Evolutionary conservation across 1,140 invertebrate genomes (phyloP).

Genomic region (Drosophila teissieri): DNA sequence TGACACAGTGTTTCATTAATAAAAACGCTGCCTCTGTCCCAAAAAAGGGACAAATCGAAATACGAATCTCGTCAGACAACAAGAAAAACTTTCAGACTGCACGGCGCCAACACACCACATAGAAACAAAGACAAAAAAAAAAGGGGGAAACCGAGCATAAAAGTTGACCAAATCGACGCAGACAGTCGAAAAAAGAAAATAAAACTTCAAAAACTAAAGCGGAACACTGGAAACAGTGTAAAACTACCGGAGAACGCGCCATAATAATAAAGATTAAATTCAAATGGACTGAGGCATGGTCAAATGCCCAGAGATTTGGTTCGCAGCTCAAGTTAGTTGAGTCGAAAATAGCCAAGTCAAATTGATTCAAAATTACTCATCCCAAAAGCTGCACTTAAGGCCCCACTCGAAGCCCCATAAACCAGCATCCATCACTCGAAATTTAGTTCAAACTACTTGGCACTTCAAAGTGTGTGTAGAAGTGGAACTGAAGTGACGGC

Average conservation of each 20-base stretch:
- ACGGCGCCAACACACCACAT: slow-evolving; percentile 46
- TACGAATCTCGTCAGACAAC: slow-evolving; percentile 44
- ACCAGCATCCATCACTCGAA: slow-evolving; percentile 35
- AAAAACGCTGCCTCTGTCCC: slow-evolving; percentile 58
- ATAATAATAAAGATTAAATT: no score
- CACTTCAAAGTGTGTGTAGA: slow-evolving; percentile 26
- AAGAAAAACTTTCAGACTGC: slow-evolving; percentile 74
- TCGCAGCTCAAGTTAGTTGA: neutral
- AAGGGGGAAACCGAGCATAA: neutral
- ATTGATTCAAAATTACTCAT: slow-evolving; percentile 1
- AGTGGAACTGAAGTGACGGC: neutral
- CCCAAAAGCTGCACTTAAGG: slow-evolving; percentile 12
- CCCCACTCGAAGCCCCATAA: slow-evolving; percentile 22
- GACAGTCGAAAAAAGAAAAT: slow-evolving; percentile 3
- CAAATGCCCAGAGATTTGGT: neutral
- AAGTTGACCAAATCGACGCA: slow-evolving; percentile 20
- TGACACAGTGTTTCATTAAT: slow-evolving; percentile 72
- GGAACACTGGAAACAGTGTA: neutral
- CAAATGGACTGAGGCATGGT: no score
- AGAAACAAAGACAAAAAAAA: slow-evolving; percentile 11
- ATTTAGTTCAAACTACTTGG: slow-evolving; percentile 41
- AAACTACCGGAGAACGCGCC: no score
- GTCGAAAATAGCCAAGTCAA: neutral
- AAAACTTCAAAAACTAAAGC: neutral
- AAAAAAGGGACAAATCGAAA: slow-evolving; percentile 38